Base-by-base conservation (phyloP, 2,113 vertebrate genomes). In the Aphyosemion australe region DNA sequence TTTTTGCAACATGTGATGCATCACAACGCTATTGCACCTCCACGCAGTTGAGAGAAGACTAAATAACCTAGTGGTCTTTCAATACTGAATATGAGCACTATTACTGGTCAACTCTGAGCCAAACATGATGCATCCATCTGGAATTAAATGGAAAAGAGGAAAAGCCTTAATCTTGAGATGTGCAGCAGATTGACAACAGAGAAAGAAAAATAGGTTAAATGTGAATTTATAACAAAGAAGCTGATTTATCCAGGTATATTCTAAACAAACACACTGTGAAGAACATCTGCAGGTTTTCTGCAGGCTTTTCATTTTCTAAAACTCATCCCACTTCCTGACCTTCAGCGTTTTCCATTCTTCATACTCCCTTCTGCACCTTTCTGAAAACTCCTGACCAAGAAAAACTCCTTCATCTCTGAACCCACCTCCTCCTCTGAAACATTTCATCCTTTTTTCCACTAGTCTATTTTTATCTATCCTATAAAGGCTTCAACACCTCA, bases 341-440 rank as follows among this genome's bases (percentile, higher is more conserved):
- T 56, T 43, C 10, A 74, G 57, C 45, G 32, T 60, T 47, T 69
- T 61, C n/a, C 47, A 60, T 49, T 47, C 39, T 50, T 63, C 18
- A 15, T 54, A 71, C 15, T 63, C 16, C 46, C 66, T 41, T 69
- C 54, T 63, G 6, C 32, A 65, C 64, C 56, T 19, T 32, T 34
- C 61, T 65, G 26, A 26, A 26, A 75, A 78, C 72, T 79, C 68
- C 50, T 72, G 70, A 74, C 60, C 53, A 32, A 60, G 53, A 66
- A 63, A 80, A 79, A 81, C 52, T 61, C 74, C 52, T 58, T 80
- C 65, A 85, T 83, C 76, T 74, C 65, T 65, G 72, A 82, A 78
- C 79, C 42, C 46, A 55, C 34, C 65, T 68, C 69, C 58, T 72
- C 48, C 61, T 20, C 52, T 72, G 65, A 57, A 72, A 82, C 72